Evolutionary conservation across 2,888 invertebrate species (phyloP).

Genomic region (Sussaba pulchella): DNA sequence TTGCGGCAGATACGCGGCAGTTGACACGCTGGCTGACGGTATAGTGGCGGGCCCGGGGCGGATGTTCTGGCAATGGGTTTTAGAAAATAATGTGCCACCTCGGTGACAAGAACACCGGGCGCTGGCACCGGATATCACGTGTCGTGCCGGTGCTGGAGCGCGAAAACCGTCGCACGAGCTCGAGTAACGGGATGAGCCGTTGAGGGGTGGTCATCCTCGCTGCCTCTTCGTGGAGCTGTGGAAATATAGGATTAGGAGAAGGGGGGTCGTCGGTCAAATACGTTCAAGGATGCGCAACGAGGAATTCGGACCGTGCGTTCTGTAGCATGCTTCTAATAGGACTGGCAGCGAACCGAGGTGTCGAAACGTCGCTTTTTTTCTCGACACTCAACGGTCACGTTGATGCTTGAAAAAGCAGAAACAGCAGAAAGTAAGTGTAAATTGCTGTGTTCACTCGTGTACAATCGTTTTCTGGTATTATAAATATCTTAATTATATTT

Average conservation of each 20-base stretch:
- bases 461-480: too few species aligned
- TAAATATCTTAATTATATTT: too few species aligned
- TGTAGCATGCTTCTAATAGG: neutral
- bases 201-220: slow-evolving; percentile 21
- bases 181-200: slow-evolving; percentile 39
- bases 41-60: slow-evolving; percentile 16
- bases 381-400: neutral
- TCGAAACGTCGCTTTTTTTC: slow-evolving; percentile 3
- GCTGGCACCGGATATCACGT: slow-evolving; percentile 54
- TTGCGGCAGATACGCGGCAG: slow-evolving; percentile 34
- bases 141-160: slow-evolving; percentile 40
- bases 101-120: slow-evolving; percentile 62
- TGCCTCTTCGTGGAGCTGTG: slow-evolving; percentile 12
- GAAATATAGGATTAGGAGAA: slow-evolving; percentile 59
- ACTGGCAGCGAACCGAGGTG: neutral
- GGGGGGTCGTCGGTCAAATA: slow-evolving; percentile 63
- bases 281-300: slow-evolving; percentile 65
- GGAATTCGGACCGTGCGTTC: slow-evolving; percentile 55
- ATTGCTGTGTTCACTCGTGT: too few species aligned
- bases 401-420: too few species aligned
- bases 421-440: too few species aligned
- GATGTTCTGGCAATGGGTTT: slow-evolving; percentile 46
- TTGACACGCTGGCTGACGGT: slow-evolving; percentile 34
- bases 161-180: slow-evolving; percentile 47
- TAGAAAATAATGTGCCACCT: slow-evolving; percentile 62